Conservation (phyloP, 2,797 vertebrate species). For the Tachyglossus aculeatus region DNA sequence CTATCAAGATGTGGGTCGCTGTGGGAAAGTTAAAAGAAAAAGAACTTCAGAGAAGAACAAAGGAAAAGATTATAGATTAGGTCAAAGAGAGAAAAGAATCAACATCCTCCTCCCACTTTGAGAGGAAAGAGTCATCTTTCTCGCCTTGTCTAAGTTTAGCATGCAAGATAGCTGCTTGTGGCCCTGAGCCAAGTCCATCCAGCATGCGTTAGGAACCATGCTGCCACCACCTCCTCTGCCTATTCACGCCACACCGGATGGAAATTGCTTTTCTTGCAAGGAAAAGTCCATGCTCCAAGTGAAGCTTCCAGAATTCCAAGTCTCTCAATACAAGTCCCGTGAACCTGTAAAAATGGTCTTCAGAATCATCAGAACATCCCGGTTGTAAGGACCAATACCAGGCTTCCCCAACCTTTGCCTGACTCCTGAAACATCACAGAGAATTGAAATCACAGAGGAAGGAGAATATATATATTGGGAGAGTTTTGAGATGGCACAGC, state of each 20-base stretch:
- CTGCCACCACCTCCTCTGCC: constrained; percentile 17
- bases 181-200: constrained; percentile 20
- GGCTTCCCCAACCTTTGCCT: neutral
- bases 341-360: neutral
- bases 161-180: constrained; percentile 56
- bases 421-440: neutral
- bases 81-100: constrained; percentile 20
- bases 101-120: constrained; percentile 45
- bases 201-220: constrained; percentile 48
- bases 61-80: constrained; percentile 37
- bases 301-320: neutral
- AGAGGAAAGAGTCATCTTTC: constrained; percentile 39
- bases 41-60: constrained; percentile 73
- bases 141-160: constrained; percentile 50
- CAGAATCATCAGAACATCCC: neutral
- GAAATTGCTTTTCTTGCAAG: constrained; percentile 17
- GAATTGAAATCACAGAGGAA: constrained; percentile 8
- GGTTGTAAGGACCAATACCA: neutral
- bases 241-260: constrained; percentile 1
- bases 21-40: constrained; percentile 86
- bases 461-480: constrained; percentile 13
- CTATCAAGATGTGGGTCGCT: constrained; percentile 94
- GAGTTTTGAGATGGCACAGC: constrained; percentile 33
- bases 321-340: neutral
- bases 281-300: neutral